These are phyloP conservation scores for Epicauta chinensis DNA, from an alignment of 1,140 invertebrate genomes.

Conservation along the genomic window DNA sequence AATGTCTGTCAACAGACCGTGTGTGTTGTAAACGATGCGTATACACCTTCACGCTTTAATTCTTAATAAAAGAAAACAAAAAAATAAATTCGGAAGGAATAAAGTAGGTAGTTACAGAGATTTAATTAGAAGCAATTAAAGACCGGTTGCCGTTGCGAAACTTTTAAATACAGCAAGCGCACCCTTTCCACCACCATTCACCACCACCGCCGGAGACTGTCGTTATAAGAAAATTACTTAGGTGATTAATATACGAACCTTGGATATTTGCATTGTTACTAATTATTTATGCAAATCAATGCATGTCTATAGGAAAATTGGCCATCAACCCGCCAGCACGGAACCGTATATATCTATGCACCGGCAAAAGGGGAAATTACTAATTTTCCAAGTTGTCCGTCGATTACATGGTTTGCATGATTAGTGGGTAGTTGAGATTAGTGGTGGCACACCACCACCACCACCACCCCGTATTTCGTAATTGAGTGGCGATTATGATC, in stretches of 20 bases:
- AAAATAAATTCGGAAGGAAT: too few relatives aligned
- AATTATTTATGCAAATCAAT: constrained; percentile 41
- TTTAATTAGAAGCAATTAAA: constrained; percentile 33
- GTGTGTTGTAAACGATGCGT: too few relatives aligned
- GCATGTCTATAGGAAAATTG: constrained; percentile 16
- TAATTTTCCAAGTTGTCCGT: constrained; percentile 32
- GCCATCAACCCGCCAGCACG: constrained; percentile 5
- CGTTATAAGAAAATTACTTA: too few relatives aligned
- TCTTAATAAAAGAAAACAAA: too few relatives aligned
- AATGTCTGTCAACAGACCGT: too few relatives aligned
- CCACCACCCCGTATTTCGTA: neutral
- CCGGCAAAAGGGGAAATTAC: constrained; percentile 34
- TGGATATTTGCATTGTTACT: constrained; percentile 35
- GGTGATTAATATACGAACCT: constrained; percentile 16
- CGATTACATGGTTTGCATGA: constrained; percentile 21
- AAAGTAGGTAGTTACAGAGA: constrained; percentile 20
- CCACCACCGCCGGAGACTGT: too few relatives aligned
- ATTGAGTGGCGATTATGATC: constrained; percentile 21
- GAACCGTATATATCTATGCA: constrained; percentile 2
- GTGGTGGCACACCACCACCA: neutral
- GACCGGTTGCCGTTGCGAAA: constrained; percentile 6
- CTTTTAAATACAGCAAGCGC: too few relatives aligned
- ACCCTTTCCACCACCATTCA: too few relatives aligned
- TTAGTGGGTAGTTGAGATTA: constrained; percentile 15
- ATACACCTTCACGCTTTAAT: too few relatives aligned